phyloP scores from a whole-genome alignment of 92 coral and sea anemone genomes.

The Micromussa lordhowensis region DNA sequence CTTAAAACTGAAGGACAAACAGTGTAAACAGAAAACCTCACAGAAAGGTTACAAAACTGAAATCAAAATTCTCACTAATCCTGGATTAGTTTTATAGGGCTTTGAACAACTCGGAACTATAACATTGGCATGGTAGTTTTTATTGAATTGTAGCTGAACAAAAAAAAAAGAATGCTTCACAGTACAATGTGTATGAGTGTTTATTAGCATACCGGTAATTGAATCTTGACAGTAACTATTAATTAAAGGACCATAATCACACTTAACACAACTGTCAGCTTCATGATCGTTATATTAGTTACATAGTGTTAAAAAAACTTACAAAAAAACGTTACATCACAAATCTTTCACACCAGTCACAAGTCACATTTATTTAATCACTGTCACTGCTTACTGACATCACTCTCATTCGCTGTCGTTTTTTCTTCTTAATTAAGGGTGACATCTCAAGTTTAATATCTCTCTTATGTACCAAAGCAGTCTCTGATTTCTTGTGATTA shows the following conservation, averaged over 20 bases:
- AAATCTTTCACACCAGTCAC: neutral
- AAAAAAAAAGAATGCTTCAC: too few relatives aligned
- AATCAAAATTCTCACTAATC: too few relatives aligned
- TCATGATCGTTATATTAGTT: neutral
- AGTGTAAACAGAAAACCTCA: too few relatives aligned
- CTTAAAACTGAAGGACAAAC: too few relatives aligned
- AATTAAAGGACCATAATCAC: neutral
- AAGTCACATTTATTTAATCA: slow-evolving; percentile 13
- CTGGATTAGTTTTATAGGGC: too few relatives aligned
- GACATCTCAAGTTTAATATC: neutral
- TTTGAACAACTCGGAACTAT: too few relatives aligned
- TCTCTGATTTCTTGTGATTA: neutral
- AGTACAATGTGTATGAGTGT: too few relatives aligned
- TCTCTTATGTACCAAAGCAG: neutral
- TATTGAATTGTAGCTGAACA: neutral
- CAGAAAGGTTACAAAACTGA: too few relatives aligned
- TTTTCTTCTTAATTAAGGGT: slow-evolving; percentile 15
- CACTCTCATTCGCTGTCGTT: slow-evolving; percentile 8
- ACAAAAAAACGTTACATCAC: neutral
- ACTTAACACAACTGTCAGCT: neutral
- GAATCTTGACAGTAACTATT: too few relatives aligned
- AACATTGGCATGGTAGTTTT: neutral
- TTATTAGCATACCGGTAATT: too few relatives aligned
- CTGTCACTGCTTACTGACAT: slow-evolving; percentile 28
- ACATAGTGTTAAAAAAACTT: neutral